Evolutionary conservation across 2,113 vertebrate genomes (phyloP), one percentile per base, ranked within the genome.

Genomic region (Columba janthina): DNA sequence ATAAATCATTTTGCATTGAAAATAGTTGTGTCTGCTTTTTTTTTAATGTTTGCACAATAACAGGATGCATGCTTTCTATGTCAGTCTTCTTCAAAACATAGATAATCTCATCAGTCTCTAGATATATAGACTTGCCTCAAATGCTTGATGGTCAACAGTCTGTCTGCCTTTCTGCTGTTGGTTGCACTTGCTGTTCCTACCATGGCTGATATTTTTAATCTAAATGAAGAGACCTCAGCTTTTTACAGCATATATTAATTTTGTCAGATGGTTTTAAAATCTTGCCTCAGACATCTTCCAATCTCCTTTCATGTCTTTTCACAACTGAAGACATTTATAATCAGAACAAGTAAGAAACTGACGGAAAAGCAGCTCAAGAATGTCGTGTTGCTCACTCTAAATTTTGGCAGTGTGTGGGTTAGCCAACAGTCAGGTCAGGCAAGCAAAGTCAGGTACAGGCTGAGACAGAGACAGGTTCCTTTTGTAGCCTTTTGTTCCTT

Each of bases 11-110:
- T 44, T 73, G 6, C 50, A 74, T 84, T 84, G 25, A 53, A 78
- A 83, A 73, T 57, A 64, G 11, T 31, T 53, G 8, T 0, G 1
- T 34, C 31, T 60, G 20, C 17, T 0, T 0, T 14, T 65, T 14
- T 65, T 58, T 60, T 48, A 3, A 18, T n/a, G 13, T 78, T 64
- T 87, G 56, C 21, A 15, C 70, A 48, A 38, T 69, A 51, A 56
- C 14, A 64, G 10, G 25, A 67, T 2, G 14, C 2, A 8, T 50
- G 6, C 24, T 72, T 81, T 54, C 11, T 48, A 8, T 31, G 10
- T 21, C 56, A 67, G 15, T 48, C 11, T 28, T 90, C n/a, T 32
- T 76, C 34, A 64, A 34, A 57, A 54, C 62, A 4, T 9, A 77
- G 17, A n/a, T 57, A 44, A 62, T 40, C 29, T 89, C 15, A 17